phyloP scores from a whole-genome alignment of 1,140 invertebrate genomes.

The Brevipalpus yothersi region DNA sequence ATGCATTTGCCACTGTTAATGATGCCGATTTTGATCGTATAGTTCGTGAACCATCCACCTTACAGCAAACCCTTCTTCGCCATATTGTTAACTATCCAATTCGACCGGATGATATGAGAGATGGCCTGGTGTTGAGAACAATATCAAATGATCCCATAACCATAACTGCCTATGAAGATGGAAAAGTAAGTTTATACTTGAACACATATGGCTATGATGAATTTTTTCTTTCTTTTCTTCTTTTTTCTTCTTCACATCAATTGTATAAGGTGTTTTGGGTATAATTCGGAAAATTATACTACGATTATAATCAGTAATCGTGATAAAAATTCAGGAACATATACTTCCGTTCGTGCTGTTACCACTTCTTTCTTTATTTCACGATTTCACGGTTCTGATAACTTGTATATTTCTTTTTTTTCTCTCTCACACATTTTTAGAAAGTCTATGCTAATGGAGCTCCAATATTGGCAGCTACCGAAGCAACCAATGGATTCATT shows the following conservation, averaged over 20 bases:
- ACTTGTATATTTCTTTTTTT: background rate
- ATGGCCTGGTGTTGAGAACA: conserved; percentile 9
- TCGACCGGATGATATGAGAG: conserved; percentile 9
- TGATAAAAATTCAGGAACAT: too few relatives aligned
- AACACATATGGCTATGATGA: background rate
- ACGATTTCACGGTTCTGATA: background rate
- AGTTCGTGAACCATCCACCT: conserved; percentile 10
- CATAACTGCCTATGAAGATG: conserved; percentile 14
- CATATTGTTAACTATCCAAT: conserved; percentile 15
- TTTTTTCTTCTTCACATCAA: background rate
- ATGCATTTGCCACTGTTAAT: conserved; percentile 17
- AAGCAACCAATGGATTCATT: conserved; percentile 21
- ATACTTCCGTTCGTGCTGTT: too few relatives aligned
- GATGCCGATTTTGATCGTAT: conserved; percentile 12
- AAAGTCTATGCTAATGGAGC: conserved; percentile 19
- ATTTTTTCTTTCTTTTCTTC: conserved; percentile 1
- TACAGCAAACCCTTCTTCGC: conserved; percentile 18
- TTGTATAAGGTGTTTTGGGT: too few relatives aligned
- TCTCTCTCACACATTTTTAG: conserved; percentile 4
- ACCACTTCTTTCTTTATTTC: background rate
- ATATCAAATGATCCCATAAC: conserved; percentile 5
- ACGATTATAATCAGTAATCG: too few relatives aligned
- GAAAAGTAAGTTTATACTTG: conserved; percentile 11
- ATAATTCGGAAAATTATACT: too few relatives aligned
- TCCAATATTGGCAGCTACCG: conserved; percentile 17